phyloP scores from a whole-genome alignment of 2,888 invertebrate species.

The Chaetoderma sp. region DNA sequence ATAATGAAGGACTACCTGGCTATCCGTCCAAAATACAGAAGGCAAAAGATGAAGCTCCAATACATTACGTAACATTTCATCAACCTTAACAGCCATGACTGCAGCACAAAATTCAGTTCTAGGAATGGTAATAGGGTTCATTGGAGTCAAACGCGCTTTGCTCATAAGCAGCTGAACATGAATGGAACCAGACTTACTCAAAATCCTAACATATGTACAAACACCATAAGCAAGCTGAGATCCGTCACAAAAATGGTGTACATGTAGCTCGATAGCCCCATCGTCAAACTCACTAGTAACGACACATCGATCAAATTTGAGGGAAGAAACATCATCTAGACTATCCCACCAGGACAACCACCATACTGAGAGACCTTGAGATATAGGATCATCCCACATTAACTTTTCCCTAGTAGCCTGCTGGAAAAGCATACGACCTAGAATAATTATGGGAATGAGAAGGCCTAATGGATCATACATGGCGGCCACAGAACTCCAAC shows the following conservation, averaged over 20 bases:
- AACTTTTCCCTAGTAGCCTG: neutral
- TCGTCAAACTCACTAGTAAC: neutral
- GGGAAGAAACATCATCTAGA: neutral
- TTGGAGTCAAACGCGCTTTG: slow-evolving; percentile 20
- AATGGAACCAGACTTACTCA: neutral
- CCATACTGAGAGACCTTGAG: neutral
- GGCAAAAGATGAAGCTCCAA: neutral
- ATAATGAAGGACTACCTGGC: slow-evolving; percentile 26
- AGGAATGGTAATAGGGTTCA: slow-evolving; percentile 24
- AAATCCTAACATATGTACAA: neutral
- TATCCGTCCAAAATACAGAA: slow-evolving; percentile 27
- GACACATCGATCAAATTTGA: neutral
- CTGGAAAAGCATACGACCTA: too few species aligned
- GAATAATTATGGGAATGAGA: too few species aligned
- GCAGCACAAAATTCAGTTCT: slow-evolving; percentile 27
- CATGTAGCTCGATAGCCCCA: neutral
- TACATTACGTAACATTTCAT: slow-evolving; percentile 1
- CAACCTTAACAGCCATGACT: slow-evolving; percentile 9
- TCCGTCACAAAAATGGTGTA: slow-evolving; percentile 6
- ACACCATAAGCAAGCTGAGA: neutral
- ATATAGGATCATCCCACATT: neutral
- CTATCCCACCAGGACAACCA: neutral
- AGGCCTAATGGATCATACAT: too few species aligned
- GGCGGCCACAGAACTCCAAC: too few species aligned
- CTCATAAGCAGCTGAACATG: slow-evolving; percentile 2